Base-by-base conservation (phyloP, 2,797 vertebrate genomes). In the Microhierax caerulescens region DNA sequence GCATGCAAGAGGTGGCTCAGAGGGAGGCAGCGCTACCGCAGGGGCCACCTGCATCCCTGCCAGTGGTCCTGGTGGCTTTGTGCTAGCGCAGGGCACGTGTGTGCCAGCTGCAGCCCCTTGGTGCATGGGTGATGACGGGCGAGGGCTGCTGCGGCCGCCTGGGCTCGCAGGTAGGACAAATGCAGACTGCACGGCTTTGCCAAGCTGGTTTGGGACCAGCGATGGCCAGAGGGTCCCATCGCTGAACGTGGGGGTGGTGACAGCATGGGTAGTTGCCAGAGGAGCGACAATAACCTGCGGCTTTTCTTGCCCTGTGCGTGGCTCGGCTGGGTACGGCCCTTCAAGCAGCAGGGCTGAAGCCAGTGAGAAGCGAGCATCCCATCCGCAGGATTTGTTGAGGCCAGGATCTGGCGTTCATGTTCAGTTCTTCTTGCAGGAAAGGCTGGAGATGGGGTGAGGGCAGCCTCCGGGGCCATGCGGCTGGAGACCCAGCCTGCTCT, bases 21-120 rank as follows among this genome's bases (percentile, higher is more conserved):
- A 82, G 60, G 53, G 17, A 32, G 60, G 13, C 47, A 2, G 0
- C 32, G 68, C 47, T 59, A 3, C 34, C 3, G 1, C 1, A 0
- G 60, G 45, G 34, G 21, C 47, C 4, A 2, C 34, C 15, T 12
- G 11, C 3, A 1, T 70, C 32, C 32, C 47, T 45, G n/a, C 45
- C 36, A 67, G 74, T 39, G 23, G 84, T 27, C 17, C n/a, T 6
- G 0, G 25, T 47, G n/a, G 64, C 59, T 76, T 85, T 47, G 43
- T 15, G 6, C 11, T 41, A 61, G 68, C 64, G 37, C 30, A 25
- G 45, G n/a, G 36, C 37, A 37, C 8, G 0, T 3, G 27, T 50
- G 84, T 48, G 54, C 83, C 57, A 2, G 1, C 54, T 77, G 59
- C 51, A 74, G 54, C 47, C 15, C 68, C 3, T 3, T 25, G 45